A percentile compares a stretch with the other conserved stretches of the same genome.
These are phyloP conservation scores for Parthenolecanium corni DNA, from an alignment of 2,888 invertebrate genomes.

Conservation along the genomic window DNA sequence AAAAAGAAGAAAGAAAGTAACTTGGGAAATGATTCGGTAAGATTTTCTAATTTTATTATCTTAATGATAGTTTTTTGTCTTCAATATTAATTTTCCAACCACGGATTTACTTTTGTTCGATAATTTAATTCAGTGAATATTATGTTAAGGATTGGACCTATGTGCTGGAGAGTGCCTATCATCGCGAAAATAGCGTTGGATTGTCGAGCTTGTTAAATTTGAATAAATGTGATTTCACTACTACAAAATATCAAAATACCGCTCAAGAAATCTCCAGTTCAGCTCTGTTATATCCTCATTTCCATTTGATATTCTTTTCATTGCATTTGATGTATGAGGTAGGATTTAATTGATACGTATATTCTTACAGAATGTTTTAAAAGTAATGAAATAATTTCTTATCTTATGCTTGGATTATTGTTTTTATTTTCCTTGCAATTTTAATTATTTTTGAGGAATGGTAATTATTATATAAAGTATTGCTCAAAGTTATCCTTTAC, in stretches of 20 bases:
- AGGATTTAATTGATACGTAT: slow-evolving; percentile 24
- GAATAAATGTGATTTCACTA: slow-evolving; percentile 14
- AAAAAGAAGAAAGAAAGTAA: slow-evolving; percentile 72
- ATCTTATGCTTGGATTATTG: too few relatives aligned
- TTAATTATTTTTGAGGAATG: too few relatives aligned
- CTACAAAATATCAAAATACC: background rate
- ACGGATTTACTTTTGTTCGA: too few relatives aligned
- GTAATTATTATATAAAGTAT: too few relatives aligned
- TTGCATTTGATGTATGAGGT: slow-evolving; percentile 80
- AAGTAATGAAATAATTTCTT: too few relatives aligned
- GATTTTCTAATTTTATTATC: background rate
- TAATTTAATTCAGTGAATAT: background rate
- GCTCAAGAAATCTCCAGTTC: slow-evolving; percentile 45
- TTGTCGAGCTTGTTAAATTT: slow-evolving; percentile 21
- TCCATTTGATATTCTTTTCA: slow-evolving; percentile 62
- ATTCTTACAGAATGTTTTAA: background rate
- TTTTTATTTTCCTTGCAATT: too few relatives aligned
- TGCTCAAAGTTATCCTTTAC: too few relatives aligned
- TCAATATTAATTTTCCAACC: too few relatives aligned
- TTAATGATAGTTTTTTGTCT: too few relatives aligned
- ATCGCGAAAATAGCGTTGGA: slow-evolving; percentile 36
- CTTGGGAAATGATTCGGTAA: slow-evolving; percentile 50
- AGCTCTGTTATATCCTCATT: slow-evolving; percentile 58
- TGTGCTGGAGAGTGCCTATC: slow-evolving; percentile 48
- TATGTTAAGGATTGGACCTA: slow-evolving; percentile 62